Evolutionary conservation across 2,797 vertebrate genomes (phyloP), one percentile per base, ranked within the genome.

Genomic region (Setipinna tenuifilis): DNA sequence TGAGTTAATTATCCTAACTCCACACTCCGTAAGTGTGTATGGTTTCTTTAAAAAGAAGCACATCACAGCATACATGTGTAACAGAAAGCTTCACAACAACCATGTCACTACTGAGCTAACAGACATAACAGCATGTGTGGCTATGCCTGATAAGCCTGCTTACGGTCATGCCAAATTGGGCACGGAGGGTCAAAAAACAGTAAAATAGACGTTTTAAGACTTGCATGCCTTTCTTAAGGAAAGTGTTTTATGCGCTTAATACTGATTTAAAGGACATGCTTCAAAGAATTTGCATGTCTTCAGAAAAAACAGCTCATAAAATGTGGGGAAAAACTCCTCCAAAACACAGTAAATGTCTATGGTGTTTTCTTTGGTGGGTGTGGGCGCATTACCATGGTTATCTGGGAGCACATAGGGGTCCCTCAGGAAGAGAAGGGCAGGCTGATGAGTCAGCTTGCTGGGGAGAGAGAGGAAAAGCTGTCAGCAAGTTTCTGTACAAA

Each of bases 381-480:
- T 75, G 41, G 16, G 41, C n/a, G 41, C 94, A 95, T 96, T 97
- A 99, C 98, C 98, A 19, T 96, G 96, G 90, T 96, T 95, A 93
- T 96, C 93, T 86, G 98, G 97, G 93, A 99, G 96, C 95, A 98
- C 95, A 93, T 97, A 99, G 89, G 98, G 98, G 95, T 99, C 98
- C 94, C 98, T 97, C 91, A 98, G 96, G 95, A 97, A 99, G 91
- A 98, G 95, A 94, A 99, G 92, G 90, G 97, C 97, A 0, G 98
- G 98, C 96, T 99, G 98, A 95, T 99, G 98, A 93, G 97, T 97
- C 93, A 99, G 98, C 97, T 98, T 99, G 95, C 98, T 99, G 93
- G 87, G 92, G 93, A 85, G 86, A 85, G 86, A 88, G 5, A 44
- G 19, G 6, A 87, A 89, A 89, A 86, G 65, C 28, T 14, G 65